Evolutionary conservation across 2,113 vertebrate genomes (phyloP), one percentile per base, ranked within the genome.

Genomic region (Antechinus stuartii): DNA sequence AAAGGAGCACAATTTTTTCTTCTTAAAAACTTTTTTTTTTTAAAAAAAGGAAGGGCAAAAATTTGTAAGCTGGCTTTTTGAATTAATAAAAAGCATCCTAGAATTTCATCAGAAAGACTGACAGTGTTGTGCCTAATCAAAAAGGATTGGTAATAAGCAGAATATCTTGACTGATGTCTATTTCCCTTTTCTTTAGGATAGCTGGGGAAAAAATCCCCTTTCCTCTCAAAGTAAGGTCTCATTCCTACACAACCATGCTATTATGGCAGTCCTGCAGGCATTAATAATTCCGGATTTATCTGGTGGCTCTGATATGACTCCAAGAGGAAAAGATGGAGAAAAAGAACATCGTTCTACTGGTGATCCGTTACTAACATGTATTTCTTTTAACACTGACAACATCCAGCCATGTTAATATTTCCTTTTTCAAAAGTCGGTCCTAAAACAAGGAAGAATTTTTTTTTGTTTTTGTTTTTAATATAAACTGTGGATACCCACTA

Each of bases 381-480:
- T 52, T 35, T 94, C 96, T 94, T 56, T 46, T 89, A 95, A 91
- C 68, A 55, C 16, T 56, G 94, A 84, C 19, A 23, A 96, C 91
- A 94, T 14, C 95, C 94, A 94, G 93, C 68, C 84, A 54, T 91
- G 93, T 91, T 52, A 68, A 92, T 92, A 49, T 42, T n/a, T 30
- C 46, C 56, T 2, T 93, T 90, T 92, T 94, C 54, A 96, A 1
- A 95, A 97, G 96, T 49, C 49, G 96, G 55, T 24, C 90, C 56
- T 90, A 90, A 50, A 25, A 24, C 27, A 2, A 68, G 90, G 47
- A 10, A 57, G 53, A 93, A 53, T 52, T 90, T 94, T 92, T 76
- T 96, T 97, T 92, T 8, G 55, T 94, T 90, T 42, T 57, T 61
- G 0, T 50, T 49, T 8, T 50, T 57, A 76, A 55, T 93, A 93